Evolutionary conservation across 2,797 vertebrate species (phyloP), one percentile per base, ranked within the genome.

Genomic region (Coilia nasus): DNA sequence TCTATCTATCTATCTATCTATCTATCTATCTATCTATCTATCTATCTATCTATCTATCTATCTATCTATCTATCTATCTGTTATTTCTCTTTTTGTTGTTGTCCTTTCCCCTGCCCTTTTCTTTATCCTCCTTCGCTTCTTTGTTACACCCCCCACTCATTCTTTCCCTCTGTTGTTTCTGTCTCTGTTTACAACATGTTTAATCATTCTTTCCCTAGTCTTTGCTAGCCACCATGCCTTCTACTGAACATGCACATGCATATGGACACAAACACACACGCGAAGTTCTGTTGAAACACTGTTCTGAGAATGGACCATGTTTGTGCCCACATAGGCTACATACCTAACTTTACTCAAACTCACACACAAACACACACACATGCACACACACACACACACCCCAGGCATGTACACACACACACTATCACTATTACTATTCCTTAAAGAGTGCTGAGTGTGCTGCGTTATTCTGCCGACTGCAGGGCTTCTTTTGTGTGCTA

Each of bases 391-490:
- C 50, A 54, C 50, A 54, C 50, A 54, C 50, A 54, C 46, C 3
- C 3, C 46, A 47, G 46, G 46, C 46, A 10, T 47, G 46, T 10
- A 47, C 50, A 54, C 50, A 54, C 50, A 54, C 50, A 10, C 50
- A 54, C 50, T 3, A 10, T 54, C 50, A 9, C 14, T 54, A 54
- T 54, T 85, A 89, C 89, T 84, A 87, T 90, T 90, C 87, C 85
- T 84, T 92, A 89, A 91, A 91, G 86, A 87, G 82, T 92, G 92
- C 93, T 93, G 93, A 95, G 88, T 88, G 83, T 85, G 90, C 92
- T 93, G 54, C 86, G 64, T 88, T 89, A 92, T 94, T 92, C 91
- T 91, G 92, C 92, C 90, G 81, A 83, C 88, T 89, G 87, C 84
- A 85, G 85, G 83, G 85, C 64, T 88, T 89, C 62, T 90, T 92